Percentiles rank a stretch among this genome's conserved stretches.
Evolutionary conservation across 2,888 invertebrate species (phyloP).

Genomic region (Limnephilus marmoratus): DNA sequence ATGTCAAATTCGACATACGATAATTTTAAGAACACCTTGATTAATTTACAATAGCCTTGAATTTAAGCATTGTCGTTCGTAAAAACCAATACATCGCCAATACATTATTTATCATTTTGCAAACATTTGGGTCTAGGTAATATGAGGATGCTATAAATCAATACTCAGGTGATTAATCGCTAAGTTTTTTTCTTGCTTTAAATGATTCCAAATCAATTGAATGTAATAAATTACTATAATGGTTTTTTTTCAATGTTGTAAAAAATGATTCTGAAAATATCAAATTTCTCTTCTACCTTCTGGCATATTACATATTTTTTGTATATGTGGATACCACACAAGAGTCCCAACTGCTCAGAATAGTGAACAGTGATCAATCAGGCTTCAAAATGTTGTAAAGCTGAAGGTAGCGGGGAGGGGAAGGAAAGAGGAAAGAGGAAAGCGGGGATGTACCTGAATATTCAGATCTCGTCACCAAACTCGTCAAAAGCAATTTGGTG

Average conservation of each 20-base stretch:
- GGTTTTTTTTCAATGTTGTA: neutral
- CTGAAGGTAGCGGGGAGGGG: too few species aligned
- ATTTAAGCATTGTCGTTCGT: neutral
- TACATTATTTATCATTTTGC: neutral
- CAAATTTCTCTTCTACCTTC: neutral
- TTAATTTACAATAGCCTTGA: neutral
- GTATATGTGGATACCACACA: too few species aligned
- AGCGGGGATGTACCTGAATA: too few species aligned
- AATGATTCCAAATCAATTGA: neutral
- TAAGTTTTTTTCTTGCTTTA: slow-evolving; percentile 3
- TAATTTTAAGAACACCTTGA: slow-evolving; percentile 27
- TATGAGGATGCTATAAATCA: slow-evolving; percentile 22
- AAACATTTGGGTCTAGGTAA: slow-evolving; percentile 17
- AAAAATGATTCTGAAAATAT: neutral
- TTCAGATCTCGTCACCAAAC: too few species aligned
- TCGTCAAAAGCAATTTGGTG: too few species aligned
- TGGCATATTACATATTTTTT: neutral
- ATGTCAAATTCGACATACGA: neutral
- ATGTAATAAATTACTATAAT: neutral
- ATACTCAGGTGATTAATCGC: neutral
- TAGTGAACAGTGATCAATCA: too few species aligned
- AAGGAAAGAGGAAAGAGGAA: too few species aligned
- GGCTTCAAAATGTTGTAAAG: too few species aligned
- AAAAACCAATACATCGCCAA: slow-evolving; percentile 6
- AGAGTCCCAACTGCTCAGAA: too few species aligned